Evolutionary conservation across 2,888 invertebrate species (phyloP).

Genomic region (Tenthredo distinguenda): DNA sequence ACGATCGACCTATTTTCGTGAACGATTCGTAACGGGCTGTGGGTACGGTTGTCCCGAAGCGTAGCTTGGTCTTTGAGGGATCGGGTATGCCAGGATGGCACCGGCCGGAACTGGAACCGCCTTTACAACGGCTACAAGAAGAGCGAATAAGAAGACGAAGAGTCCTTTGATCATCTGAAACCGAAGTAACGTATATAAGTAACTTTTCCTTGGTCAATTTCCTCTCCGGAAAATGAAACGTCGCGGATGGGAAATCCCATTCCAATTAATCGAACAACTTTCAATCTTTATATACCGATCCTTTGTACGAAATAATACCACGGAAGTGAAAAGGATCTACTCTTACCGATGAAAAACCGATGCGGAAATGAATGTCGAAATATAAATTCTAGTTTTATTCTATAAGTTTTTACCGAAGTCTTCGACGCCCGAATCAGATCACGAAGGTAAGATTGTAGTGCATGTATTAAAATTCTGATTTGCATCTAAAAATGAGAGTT

Average conservation of each 20-base stretch:
- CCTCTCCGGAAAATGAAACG: neutral
- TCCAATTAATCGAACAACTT: neutral
- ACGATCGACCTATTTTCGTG: neutral
- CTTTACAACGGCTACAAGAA: conserved; percentile 25
- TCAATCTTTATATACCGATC: neutral
- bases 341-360: neutral
- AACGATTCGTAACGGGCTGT: conserved; percentile 57
- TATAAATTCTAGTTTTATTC: neutral
- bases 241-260: neutral
- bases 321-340: neutral
- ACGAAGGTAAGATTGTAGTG: neutral
- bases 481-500: neutral
- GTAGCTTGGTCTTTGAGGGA: conserved; percentile 64
- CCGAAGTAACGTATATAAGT: neutral
- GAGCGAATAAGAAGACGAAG: conserved; percentile 30
- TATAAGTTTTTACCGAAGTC: neutral
- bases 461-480: no score
- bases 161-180: conserved; percentile 48
- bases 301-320: neutral
- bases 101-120: conserved; percentile 58
- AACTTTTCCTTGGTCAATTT: neutral
- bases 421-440: neutral
- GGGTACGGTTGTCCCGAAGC: conserved; percentile 63
- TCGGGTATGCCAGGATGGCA: conserved; percentile 66
- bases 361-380: no score